These are phyloP conservation scores for Trichopoda pennipes DNA, from an alignment of 2,888 invertebrate genomes.

Conservation along the genomic window DNA sequence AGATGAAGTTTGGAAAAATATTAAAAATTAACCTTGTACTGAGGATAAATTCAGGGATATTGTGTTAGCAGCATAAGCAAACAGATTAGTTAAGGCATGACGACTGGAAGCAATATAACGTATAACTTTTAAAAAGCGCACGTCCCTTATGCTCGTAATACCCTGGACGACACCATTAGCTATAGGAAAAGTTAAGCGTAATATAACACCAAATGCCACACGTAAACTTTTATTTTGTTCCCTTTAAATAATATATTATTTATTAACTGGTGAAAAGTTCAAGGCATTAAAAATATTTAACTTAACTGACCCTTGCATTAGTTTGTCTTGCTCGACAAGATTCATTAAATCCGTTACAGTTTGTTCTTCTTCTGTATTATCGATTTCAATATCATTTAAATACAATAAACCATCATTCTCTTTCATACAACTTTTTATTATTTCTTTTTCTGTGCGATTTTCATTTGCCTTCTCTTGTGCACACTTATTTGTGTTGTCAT, in stretches of 20 bases:
- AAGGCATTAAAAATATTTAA: not conserved
- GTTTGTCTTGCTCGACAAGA: conserved; percentile 71
- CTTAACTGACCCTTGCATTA: conserved; percentile 74
- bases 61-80: conserved; percentile 80
- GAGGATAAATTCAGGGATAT: conserved; percentile 80
- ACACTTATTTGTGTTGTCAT: conserved; percentile 49
- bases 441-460: not conserved
- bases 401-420: conserved; percentile 69
- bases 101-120: conserved; percentile 77
- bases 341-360: conserved; percentile 75
- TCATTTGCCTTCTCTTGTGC: not conserved
- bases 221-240: conserved; percentile 77
- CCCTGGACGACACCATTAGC: conserved; percentile 79
- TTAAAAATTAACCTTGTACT: conserved; percentile 77
- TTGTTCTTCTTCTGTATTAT: conserved; percentile 76
- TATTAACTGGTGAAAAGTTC: no score
- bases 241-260: conserved; percentile 57
- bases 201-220: conserved; percentile 78
- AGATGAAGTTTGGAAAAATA: not conserved
- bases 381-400: conserved; percentile 74
- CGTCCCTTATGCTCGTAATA: conserved; percentile 78
- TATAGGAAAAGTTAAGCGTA: conserved; percentile 78
- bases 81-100: conserved; percentile 77
- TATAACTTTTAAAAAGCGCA: conserved; percentile 75
- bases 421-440: not conserved